Evolutionary conservation across 2,888 invertebrate species (phyloP).

Genomic region (Dryobota labecula): DNA sequence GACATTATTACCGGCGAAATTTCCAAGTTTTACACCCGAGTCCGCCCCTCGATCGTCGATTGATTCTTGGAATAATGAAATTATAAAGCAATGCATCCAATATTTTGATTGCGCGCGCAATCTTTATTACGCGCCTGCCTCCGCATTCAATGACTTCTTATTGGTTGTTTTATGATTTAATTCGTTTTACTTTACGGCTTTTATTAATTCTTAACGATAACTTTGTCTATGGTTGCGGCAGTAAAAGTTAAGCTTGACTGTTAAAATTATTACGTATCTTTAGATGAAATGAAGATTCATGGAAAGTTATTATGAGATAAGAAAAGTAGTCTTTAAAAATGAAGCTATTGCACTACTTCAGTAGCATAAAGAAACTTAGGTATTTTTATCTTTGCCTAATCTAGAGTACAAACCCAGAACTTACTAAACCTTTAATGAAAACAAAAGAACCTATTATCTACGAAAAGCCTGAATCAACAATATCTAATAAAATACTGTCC

Average conservation of each 20-base stretch:
- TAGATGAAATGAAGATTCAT: conserved; percentile 12
- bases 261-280: conserved; percentile 18
- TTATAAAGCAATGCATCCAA: conserved; percentile 74
- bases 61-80: conserved; percentile 84
- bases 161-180: conserved; percentile 57
- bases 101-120: conserved; percentile 73
- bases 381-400: neutral
- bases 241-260: conserved; percentile 32
- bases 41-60: conserved; percentile 75
- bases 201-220: conserved; percentile 61
- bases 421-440: neutral
- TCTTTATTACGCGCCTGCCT: conserved; percentile 64
- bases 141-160: conserved; percentile 47
- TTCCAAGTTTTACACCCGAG: conserved; percentile 75
- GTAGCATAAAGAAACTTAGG: neutral
- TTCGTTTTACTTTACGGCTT: conserved; percentile 52
- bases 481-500: conserved; percentile 51
- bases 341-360: neutral
- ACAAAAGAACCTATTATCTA: neutral
- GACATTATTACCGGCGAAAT: conserved; percentile 75
- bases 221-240: conserved; percentile 48
- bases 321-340: neutral
- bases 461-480: conserved; percentile 41
- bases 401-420: neutral
- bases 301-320: neutral